Evolutionary conservation across 2,888 invertebrate species (phyloP), one percentile per base, ranked within the genome.

Genomic region (Anodontia alba): DNA sequence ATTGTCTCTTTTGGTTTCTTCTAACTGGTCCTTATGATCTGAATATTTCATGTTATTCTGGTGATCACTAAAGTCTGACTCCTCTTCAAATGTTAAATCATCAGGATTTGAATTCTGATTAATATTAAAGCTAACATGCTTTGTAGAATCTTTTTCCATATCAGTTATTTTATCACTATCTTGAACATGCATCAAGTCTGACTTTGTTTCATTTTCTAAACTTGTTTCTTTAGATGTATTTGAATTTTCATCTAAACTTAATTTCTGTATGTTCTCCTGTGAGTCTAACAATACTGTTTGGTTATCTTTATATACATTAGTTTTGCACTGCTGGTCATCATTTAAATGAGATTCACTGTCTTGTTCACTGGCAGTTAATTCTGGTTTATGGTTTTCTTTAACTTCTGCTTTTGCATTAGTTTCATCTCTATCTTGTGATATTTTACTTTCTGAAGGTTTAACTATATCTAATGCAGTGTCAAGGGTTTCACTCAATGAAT

Each of bases 231-330:
- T 12, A 43, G n/a, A 57, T 31, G 15, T 46, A 46, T 46, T 46
- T 46, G 46, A 46, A 46, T 46, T 43, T 43, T 33, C 70, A 70
- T 70, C 70, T 49, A 70, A 49, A 46, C n/a, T 46, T 26, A 70
- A 23, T 29, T 46, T 8, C 3, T 12, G n/a, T 46, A 3, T 46
- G 20, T 46, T 46, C 2, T 46, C 17, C n/a, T 46, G 46, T 12
- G 46, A 46, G 5, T 46, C 46, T 42, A 10, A 10, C 7, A 15
- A 42, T 17, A 20, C 2, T 17, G 17, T 17, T 46, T 20, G 15
- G 20, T 3, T 46, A 8, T 15, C 46, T 20, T 20, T 46, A 8
- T 46, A 2, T 46, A 20, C 5, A 20, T 20, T 46, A 38, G 38
- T 38, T n/a, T n/a, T n/a, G n/a, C n/a, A n/a, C n/a, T n/a, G n/a